A percentile compares a stretch with the other conserved stretches of the same genome.
phyloP scores from a whole-genome alignment of 2,113 vertebrate species.

The Rhagologus leucostigma region DNA sequence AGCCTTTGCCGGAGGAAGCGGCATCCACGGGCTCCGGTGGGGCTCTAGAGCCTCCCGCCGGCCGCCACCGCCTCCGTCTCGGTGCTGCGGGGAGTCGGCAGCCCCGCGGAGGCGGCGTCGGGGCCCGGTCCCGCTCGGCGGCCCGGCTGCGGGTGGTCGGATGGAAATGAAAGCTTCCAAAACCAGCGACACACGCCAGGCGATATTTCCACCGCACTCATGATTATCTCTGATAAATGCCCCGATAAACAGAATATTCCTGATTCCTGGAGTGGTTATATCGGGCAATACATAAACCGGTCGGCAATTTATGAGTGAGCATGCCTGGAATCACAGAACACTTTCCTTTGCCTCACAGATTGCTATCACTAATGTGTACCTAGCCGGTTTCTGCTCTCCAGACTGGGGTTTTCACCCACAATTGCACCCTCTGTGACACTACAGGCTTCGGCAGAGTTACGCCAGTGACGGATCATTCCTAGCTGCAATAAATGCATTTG shows the following conservation, averaged over 20 bases:
- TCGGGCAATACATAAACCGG: background rate
- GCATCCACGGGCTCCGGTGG: background rate
- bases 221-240: background rate
- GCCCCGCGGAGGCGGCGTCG: too few relatives aligned
- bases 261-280: background rate
- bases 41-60: background rate
- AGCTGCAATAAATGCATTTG: background rate
- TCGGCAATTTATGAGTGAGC: rapidly evolving
- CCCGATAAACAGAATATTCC: background rate
- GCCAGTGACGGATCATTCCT: background rate
- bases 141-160: background rate
- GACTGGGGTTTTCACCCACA: background rate
- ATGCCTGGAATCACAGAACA: background rate
- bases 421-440: background rate
- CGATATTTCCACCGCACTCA: background rate
- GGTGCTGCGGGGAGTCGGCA: background rate
- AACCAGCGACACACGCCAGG: background rate
- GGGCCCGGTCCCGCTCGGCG: background rate
- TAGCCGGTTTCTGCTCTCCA: background rate
- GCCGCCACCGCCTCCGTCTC: background rate
- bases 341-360: background rate
- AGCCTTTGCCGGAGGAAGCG: background rate
- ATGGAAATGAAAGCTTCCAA: background rate
- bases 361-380: background rate
- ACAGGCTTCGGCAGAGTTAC: background rate